A percentile compares a stretch with the other conserved stretches of the same genome.
These are phyloP conservation scores for Neosilurus mollespiculum DNA, from an alignment of 2,797 vertebrate genomes.

Conservation along the genomic window DNA sequence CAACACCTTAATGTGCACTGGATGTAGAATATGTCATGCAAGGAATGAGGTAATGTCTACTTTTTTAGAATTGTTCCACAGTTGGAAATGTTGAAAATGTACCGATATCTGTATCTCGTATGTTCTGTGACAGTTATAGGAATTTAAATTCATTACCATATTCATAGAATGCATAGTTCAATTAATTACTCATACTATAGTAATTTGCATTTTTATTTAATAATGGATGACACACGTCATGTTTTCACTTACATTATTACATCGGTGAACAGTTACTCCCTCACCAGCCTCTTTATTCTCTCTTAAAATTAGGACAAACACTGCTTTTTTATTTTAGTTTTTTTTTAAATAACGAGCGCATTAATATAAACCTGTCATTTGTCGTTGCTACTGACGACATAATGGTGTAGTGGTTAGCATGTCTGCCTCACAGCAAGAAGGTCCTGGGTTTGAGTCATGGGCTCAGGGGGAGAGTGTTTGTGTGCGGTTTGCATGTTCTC, in stretches of 20 bases:
- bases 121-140: neutral
- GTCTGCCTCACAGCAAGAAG: no score
- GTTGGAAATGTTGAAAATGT: neutral
- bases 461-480: no score
- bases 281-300: no score
- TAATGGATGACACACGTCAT: neutral
- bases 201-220: neutral
- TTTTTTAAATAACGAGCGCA: neutral
- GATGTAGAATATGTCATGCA: neutral
- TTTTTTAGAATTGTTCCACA: neutral
- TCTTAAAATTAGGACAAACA: no score
- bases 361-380: neutral
- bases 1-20: neutral
- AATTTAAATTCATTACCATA: neutral
- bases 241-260: neutral
- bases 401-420: no score
- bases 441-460: no score
- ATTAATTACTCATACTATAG: neutral
- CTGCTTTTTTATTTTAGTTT: no score
- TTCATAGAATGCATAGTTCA: no score
- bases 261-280: neutral
- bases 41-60: neutral
- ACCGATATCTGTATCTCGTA: neutral
- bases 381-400: neutral
- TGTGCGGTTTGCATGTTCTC: no score